These are phyloP conservation scores for Hirudinaria manillensis DNA, from an alignment of 2,888 invertebrate species.

Conservation along the genomic window DNA sequence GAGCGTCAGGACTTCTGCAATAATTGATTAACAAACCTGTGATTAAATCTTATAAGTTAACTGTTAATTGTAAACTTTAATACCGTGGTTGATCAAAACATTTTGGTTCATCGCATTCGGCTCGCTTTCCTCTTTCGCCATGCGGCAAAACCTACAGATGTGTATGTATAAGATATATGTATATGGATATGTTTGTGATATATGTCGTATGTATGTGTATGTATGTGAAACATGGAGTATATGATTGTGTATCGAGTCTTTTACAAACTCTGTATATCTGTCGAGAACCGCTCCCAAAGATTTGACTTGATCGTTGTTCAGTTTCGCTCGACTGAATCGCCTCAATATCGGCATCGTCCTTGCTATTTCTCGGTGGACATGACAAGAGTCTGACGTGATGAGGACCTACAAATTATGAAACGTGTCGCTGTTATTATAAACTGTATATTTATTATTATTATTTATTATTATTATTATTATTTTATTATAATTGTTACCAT, in stretches of 20 bases:
- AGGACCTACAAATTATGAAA: slow-evolving; percentile 38
- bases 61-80: not conserved
- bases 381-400: slow-evolving; percentile 43
- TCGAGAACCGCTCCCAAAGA: slow-evolving; percentile 51
- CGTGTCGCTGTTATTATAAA: not conserved
- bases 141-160: slow-evolving; percentile 41
- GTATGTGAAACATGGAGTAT: no score
- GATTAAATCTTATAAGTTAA: not conserved
- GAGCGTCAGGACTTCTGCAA: slow-evolving; percentile 42
- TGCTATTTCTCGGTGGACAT: slow-evolving; percentile 42
- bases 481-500: slow-evolving; percentile 36
- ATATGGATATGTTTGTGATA: no score
- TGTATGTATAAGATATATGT: no score
- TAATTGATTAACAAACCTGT: not conserved
- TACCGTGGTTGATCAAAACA: slow-evolving; percentile 44
- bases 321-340: slow-evolving; percentile 44
- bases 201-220: no score
- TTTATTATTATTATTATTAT: not conserved
- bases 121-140: slow-evolving; percentile 41
- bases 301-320: slow-evolving; percentile 51
- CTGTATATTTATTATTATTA: not conserved
- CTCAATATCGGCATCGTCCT: slow-evolving; percentile 42
- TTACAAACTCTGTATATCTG: slow-evolving; percentile 49
- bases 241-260: not conserved
- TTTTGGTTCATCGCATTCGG: slow-evolving; percentile 45